These are phyloP conservation scores for Meteorus cinctellus DNA, from an alignment of 2,888 invertebrate genomes.

Conservation along the genomic window DNA sequence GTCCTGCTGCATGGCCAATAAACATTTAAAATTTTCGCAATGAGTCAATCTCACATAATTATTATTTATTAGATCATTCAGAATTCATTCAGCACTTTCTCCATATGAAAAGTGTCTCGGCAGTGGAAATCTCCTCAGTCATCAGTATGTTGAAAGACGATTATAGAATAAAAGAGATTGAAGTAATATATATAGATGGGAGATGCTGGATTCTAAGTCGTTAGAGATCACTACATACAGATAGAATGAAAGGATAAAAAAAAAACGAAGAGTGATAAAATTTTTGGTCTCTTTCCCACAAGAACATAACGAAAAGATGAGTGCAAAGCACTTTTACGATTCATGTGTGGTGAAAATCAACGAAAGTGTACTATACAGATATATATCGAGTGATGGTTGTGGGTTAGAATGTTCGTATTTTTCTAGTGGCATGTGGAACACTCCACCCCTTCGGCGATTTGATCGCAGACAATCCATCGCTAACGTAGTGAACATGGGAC, in stretches of 20 bases:
- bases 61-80: too few relatives aligned
- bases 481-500: slow-evolving; percentile 64
- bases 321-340: slow-evolving; percentile 34
- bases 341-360: slow-evolving; percentile 37
- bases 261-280: slow-evolving; percentile 51
- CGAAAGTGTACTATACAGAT: slow-evolving; percentile 30
- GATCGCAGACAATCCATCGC: slow-evolving; percentile 63
- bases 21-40: too few relatives aligned
- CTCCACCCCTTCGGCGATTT: slow-evolving; percentile 49
- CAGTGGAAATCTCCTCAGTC: too few relatives aligned
- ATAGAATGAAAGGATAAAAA: slow-evolving; percentile 49
- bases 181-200: slow-evolving; percentile 3
- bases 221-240: slow-evolving; percentile 30
- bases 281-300: slow-evolving; percentile 49
- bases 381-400: slow-evolving; percentile 11
- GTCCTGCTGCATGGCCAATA: too few relatives aligned
- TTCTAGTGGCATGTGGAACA: slow-evolving; percentile 52
- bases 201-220: slow-evolving; percentile 22
- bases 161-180: slow-evolving; percentile 18
- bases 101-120: too few relatives aligned
- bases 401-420: slow-evolving; percentile 48
- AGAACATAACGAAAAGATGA: slow-evolving; percentile 42
- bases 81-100: too few relatives aligned
- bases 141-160: too few relatives aligned
- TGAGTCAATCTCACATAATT: too few relatives aligned